These are phyloP conservation scores for Ciconia nigra DNA, from an alignment of 2,797 vertebrate species.

Conservation along the genomic window DNA sequence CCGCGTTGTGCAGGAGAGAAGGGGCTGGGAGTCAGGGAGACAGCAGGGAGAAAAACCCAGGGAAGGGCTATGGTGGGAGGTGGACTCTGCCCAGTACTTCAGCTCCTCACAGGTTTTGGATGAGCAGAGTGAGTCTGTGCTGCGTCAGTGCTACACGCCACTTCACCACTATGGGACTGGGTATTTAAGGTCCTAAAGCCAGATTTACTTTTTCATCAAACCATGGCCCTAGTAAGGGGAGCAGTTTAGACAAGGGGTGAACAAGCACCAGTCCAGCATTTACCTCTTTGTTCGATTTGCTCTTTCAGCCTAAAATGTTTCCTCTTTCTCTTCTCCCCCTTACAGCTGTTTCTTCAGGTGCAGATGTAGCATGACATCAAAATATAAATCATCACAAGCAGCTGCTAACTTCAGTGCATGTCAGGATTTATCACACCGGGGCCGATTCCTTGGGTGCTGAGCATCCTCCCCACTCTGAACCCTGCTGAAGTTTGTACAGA, in stretches of 20 bases:
- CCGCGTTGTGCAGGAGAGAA: accelerated
- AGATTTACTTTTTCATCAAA: neutral
- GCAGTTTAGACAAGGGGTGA: neutral
- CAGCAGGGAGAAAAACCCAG: neutral
- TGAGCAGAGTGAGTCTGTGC: neutral
- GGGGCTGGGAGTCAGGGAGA: neutral
- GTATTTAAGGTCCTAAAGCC: neutral
- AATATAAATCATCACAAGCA: neutral
- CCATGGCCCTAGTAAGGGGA: neutral
- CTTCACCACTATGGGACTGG: accelerated
- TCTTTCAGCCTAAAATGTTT: neutral
- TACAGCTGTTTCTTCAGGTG: neutral
- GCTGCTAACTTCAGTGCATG: neutral
- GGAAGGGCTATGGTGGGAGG: neutral
- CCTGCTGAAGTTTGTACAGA: neutral
- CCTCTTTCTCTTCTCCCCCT: neutral
- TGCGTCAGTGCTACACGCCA: neutral
- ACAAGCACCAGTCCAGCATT: neutral
- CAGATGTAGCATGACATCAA: neutral
- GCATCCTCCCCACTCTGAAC: neutral
- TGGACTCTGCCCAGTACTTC: accelerated
- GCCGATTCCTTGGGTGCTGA: neutral
- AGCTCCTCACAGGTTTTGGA: neutral
- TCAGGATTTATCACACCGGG: neutral
- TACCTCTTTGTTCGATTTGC: neutral